Evolutionary conservation across 2,113 vertebrate genomes (phyloP).

Genomic region (Gasterosteus nipponicus): DNA sequence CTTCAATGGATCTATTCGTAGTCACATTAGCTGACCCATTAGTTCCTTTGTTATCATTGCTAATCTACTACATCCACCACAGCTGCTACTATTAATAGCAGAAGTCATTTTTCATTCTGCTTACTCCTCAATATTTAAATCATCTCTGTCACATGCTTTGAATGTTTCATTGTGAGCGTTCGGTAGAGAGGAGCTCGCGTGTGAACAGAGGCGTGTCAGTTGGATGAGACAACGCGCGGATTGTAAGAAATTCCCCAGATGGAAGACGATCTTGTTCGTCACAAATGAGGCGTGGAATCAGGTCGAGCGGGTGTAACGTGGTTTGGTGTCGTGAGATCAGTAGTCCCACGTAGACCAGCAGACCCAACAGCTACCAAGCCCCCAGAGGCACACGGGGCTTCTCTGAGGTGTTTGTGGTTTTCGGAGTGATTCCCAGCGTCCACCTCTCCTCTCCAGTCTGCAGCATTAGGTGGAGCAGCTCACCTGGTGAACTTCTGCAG

Average conservation of each 20-base stretch:
- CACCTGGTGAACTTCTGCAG: conserved; percentile 84
- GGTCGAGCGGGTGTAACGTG: not conserved
- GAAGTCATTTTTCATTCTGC: no score
- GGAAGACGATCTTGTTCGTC: not conserved
- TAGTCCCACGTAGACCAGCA: not conserved
- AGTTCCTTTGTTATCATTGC: no score
- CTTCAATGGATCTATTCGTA: not conserved
- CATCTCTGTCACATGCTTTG: no score
- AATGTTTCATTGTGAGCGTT: no score
- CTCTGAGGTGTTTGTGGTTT: not conserved
- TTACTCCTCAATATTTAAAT: no score
- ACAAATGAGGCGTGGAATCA: not conserved
- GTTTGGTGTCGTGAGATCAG: not conserved
- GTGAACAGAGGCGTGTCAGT: no score
- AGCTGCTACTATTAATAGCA: no score
- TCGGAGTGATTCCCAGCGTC: not conserved
- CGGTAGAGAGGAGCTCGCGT: no score
- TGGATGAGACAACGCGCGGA: not conserved
- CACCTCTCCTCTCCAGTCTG: conserved; percentile 65
- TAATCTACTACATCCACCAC: no score
- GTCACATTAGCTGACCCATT: no score
- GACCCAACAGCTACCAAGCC: not conserved
- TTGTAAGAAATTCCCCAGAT: not conserved
- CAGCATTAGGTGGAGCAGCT: conserved; percentile 81
- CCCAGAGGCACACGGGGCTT: not conserved